phyloP scores from a whole-genome alignment of 2,888 invertebrate genomes.

The Watsonalla cultraria region DNA sequence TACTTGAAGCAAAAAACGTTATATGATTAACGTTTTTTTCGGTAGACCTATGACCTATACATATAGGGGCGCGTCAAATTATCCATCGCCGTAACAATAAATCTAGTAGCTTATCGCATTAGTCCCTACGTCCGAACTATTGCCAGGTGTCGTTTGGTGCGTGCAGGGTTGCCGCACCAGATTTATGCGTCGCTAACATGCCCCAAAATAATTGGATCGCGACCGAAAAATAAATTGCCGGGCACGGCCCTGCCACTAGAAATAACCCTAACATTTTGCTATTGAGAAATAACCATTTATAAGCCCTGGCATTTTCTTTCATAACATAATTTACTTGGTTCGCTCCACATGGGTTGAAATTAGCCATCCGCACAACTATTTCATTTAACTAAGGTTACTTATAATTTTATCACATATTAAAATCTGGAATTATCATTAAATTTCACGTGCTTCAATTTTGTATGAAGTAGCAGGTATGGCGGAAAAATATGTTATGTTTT shows the following conservation, averaged over 20 bases:
- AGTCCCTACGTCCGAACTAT: constrained; percentile 40
- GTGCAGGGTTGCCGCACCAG: constrained; percentile 42
- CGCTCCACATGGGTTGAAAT: not conserved
- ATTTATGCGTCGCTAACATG: constrained; percentile 67
- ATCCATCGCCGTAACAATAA: constrained; percentile 27
- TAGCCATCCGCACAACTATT: not conserved
- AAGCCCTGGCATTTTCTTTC: constrained; percentile 21
- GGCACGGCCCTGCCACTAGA: constrained; percentile 39
- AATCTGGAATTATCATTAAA: too few species aligned
- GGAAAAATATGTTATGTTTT: too few species aligned
- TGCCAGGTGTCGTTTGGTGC: constrained; percentile 36
- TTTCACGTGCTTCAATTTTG: too few species aligned
- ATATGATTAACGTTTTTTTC: not conserved
- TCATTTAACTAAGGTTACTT: too few species aligned
- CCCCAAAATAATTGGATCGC: constrained; percentile 74
- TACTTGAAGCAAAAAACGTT: too few species aligned
- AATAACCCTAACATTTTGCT: constrained; percentile 59
- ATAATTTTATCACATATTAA: too few species aligned
- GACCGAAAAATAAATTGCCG: constrained; percentile 72
- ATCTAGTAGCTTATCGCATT: constrained; percentile 47
- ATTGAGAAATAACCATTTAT: constrained; percentile 52
- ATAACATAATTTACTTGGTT: not conserved
- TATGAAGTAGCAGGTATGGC: too few species aligned
- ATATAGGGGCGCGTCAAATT: constrained; percentile 5
- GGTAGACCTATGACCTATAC: not conserved